Evolutionary conservation across 2,888 invertebrate genomes (phyloP).

Genomic region (Eueremaeus valkanovi): DNA sequence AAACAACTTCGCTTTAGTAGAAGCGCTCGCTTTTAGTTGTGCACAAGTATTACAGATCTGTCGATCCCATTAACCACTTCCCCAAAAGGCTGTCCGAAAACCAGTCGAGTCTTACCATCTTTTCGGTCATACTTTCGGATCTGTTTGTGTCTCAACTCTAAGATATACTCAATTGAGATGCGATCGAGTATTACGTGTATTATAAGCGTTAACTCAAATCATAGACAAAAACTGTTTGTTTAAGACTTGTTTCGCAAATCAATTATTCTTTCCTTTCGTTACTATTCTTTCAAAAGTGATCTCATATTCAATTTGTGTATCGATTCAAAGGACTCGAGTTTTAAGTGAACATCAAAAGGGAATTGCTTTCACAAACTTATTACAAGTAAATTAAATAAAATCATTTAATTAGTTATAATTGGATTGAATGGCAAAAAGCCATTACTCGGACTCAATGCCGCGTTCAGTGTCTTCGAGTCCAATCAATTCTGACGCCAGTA

Average conservation of each 20-base stretch:
- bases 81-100: conserved; percentile 25
- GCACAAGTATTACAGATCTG: no score
- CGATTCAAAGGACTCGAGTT: not conserved
- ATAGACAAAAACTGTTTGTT: conserved; percentile 26
- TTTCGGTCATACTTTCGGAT: conserved; percentile 17
- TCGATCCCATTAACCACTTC: not conserved
- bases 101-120: not conserved
- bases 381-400: not conserved
- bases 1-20: conserved; percentile 10
- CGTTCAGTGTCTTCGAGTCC: conserved; percentile 37
- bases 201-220: not conserved
- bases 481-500: conserved; percentile 36
- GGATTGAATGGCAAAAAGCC: not conserved
- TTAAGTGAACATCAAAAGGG: not conserved
- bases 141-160: not conserved
- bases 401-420: not conserved
- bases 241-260: conserved; percentile 15
- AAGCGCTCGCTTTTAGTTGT: not conserved
- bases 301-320: conserved; percentile 5
- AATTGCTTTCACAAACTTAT: not conserved
- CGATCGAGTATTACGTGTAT: conserved; percentile 17
- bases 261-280: not conserved
- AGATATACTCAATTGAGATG: conserved; percentile 33
- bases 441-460: conserved; percentile 30
- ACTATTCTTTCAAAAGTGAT: conserved; percentile 6